These are phyloP conservation scores for Drosophila birchii DNA, from an alignment of 2,888 invertebrate genomes.

Conservation along the genomic window DNA sequence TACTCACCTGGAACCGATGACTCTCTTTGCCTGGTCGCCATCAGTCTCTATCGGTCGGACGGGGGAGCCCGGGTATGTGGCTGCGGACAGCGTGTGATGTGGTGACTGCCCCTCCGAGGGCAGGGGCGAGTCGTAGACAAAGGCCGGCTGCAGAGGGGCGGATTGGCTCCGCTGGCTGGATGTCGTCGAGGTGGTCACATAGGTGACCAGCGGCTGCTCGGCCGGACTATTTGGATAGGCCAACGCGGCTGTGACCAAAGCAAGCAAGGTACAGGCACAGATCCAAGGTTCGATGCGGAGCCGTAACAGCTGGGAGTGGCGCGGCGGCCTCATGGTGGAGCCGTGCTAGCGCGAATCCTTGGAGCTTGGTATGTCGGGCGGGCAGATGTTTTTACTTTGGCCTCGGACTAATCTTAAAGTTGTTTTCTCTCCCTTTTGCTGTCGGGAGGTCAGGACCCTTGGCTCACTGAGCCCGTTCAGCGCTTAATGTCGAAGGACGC, in stretches of 20 bases:
- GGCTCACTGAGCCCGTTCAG: conserved; percentile 32
- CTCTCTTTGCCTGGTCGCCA: conserved; percentile 85
- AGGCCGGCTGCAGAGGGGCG: conserved; percentile 67
- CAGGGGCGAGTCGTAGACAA: conserved; percentile 74
- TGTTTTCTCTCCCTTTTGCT: conserved; percentile 34
- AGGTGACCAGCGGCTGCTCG: conserved; percentile 56
- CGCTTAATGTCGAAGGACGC: conserved; percentile 54
- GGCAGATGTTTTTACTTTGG: conserved; percentile 57
- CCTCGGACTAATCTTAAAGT: conserved; percentile 57
- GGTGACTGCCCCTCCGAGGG: conserved; percentile 43
- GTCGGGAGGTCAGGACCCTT: conserved; percentile 28
- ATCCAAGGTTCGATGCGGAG: conserved; percentile 6
- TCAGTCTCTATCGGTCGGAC: conserved; percentile 81
- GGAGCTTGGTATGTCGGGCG: conserved; percentile 33
- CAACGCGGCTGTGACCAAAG: conserved; percentile 34
- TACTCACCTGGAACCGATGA: conserved; percentile 87
- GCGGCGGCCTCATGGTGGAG: conserved; percentile 62
- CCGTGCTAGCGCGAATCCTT: conserved; percentile 38
- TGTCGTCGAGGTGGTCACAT: conserved; percentile 71
- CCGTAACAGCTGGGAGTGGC: conserved; percentile 32
- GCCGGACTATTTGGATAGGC: conserved; percentile 58
- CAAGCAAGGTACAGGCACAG: conserved; percentile 43
- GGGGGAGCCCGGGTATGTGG: conserved; percentile 15
- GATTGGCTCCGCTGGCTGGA: conserved; percentile 57
- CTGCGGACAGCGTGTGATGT: not conserved